Conservation (phyloP, 2,888 invertebrate species). For the Drosophila eohydei region DNA sequence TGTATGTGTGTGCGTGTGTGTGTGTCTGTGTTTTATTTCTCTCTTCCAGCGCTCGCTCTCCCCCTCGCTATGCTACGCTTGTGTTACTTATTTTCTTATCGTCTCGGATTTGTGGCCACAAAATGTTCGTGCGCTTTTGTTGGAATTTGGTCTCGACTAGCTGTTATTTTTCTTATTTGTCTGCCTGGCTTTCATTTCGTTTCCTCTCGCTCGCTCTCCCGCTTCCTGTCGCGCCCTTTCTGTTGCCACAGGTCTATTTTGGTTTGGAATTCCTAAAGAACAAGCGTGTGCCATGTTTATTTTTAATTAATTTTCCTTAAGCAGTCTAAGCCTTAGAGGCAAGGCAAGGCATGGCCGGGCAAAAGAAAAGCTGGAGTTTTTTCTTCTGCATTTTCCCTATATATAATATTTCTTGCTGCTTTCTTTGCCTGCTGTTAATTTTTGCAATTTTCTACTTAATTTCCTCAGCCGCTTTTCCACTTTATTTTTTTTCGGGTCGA, state of each 20-base stretch:
- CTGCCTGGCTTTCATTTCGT: constrained; percentile 53
- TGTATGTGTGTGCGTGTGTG: not conserved
- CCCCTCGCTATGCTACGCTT: constrained; percentile 12
- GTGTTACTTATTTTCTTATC: constrained; percentile 78
- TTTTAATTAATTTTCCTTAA: constrained; percentile 81
- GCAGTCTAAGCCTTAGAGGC: constrained; percentile 71
- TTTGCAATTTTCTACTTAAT: constrained; percentile 79
- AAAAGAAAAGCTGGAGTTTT: constrained; percentile 30
- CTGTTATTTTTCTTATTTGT: constrained; percentile 68
- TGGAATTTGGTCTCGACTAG: constrained; percentile 70
- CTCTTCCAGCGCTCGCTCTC: not conserved
- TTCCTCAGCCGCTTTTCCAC: constrained; percentile 54
- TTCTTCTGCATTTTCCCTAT: constrained; percentile 34
- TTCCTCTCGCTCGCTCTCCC: constrained; percentile 11
- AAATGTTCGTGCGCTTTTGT: constrained; percentile 73
- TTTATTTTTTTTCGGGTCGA: constrained; percentile 46
- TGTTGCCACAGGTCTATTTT: constrained; percentile 71
- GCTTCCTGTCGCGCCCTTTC: constrained; percentile 2
- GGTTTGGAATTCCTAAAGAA: constrained; percentile 72
- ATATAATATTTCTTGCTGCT: constrained; percentile 15
- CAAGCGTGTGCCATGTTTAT: constrained; percentile 80
- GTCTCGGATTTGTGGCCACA: constrained; percentile 79
- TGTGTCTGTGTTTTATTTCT: constrained; percentile 17
- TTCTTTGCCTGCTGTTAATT: constrained; percentile 65
- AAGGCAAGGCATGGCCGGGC: constrained; percentile 17